Base-by-base conservation (phyloP, 2,888 invertebrate species). In the Gymnoscelis rufifasciata region DNA sequence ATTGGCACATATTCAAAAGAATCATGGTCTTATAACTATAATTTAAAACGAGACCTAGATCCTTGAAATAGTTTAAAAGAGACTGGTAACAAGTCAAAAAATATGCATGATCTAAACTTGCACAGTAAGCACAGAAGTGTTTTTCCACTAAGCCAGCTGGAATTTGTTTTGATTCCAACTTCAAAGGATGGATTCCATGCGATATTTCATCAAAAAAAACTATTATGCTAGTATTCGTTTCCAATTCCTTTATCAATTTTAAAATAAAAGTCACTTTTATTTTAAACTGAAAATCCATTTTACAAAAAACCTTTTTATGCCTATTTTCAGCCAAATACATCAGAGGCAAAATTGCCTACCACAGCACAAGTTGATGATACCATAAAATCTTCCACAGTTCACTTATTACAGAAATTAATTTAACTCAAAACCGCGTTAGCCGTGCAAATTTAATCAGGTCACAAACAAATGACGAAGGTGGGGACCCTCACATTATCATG, bases 401-500 rank as follows among this genome's bases (percentile, higher is more conserved):
- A 60, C 53, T 58, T 66, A 70, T 73, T 70, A 67, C 53, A 54
- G 57, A 64, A 74, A 74, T 78, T 77, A 78, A 80, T 78, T 78
- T 67, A 63, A 63, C 60, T 58, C 60, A 59, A 65, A 74, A 71
- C 72, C 69, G 68, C 70, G 71, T 77, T 74, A 77, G 68, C 72
- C 71, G 64, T 79, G 78, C 77, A 83, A 84, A 86, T 84, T 83
- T 83, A 83, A 86, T 83, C 78, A 83, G 75, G 65, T 71, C 51
- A 64, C 76, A 77, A 83, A 83, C 81, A 84, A 83, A 83, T 83
- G 81, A 82, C 73, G 76, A 74, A 83, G 83, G 83, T 81, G 72
- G 38, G 69, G 68, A 68, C 78, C 74, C 71, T 71, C 71, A 66
- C 77, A 78, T 83, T 82, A 82, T 74, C 73, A 73, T 71, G 69